These are phyloP conservation scores for Thera obeliscata DNA, from an alignment of 2,888 invertebrate genomes.

Conservation along the genomic window DNA sequence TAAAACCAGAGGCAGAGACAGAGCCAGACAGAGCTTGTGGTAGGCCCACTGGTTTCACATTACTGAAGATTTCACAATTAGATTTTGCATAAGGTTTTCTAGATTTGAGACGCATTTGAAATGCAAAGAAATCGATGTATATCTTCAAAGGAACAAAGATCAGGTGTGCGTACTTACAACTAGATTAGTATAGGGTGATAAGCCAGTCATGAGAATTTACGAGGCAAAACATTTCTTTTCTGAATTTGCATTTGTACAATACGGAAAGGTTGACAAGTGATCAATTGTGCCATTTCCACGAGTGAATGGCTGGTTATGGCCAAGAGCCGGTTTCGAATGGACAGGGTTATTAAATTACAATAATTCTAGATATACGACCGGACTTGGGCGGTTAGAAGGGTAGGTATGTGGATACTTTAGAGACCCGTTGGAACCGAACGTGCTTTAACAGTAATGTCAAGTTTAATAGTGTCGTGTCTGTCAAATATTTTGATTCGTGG, in stretches of 20 bases:
- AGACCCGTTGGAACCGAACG: slow-evolving; percentile 41
- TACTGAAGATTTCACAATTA: too few species aligned
- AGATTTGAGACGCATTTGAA: too few species aligned
- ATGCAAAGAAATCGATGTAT: too few species aligned
- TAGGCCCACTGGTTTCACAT: too few species aligned
- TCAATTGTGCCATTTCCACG: slow-evolving; percentile 73
- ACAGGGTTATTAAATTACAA: slow-evolving; percentile 78
- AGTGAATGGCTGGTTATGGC: slow-evolving; percentile 65
- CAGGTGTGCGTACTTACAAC: too few species aligned
- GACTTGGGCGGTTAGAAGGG: slow-evolving; percentile 44
- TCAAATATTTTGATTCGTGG: not conserved
- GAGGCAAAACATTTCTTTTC: slow-evolving; percentile 59
- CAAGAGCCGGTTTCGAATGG: slow-evolving; percentile 53
- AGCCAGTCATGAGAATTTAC: slow-evolving; percentile 58
- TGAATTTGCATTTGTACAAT: slow-evolving; percentile 62
- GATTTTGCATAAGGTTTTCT: too few species aligned
- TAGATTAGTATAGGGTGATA: slow-evolving; percentile 5
- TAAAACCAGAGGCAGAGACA: too few species aligned
- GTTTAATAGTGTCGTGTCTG: not conserved
- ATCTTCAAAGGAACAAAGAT: too few species aligned
- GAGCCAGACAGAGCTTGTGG: too few species aligned
- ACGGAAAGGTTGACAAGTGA: slow-evolving; percentile 72
- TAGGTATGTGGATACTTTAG: not conserved
- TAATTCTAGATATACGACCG: slow-evolving; percentile 57
- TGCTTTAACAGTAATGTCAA: not conserved